Evolutionary conservation across 2,113 vertebrate genomes (phyloP), one percentile per base, ranked within the genome.

Genomic region (Sebastes schlegelii): DNA sequence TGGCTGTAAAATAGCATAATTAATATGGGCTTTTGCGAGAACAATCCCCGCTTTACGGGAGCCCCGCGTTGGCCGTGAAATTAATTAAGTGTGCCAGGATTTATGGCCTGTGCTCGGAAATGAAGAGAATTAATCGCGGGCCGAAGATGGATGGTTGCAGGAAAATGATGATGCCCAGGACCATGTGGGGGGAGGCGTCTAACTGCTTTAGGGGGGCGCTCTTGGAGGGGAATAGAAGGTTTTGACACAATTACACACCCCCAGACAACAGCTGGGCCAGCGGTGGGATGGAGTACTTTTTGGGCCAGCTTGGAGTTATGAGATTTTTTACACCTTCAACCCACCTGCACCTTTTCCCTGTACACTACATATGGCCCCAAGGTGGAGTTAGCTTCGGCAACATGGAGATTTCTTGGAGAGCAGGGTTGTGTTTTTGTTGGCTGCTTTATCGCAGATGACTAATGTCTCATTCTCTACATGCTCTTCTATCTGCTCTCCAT

Each of bases 51-150:
- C 97, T 99, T 98, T 98, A 98, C 96, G 94, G 97, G 96, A 97
- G 93, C 92, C 97, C 97, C 96, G 94, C 93, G 96, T 96, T 97
- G 96, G 96, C 97, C 95, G 95, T 97, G 97, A 99, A 99, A 99
- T 99, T 99, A 99, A 99, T 99, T 99, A 99, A 99, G 97, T 99
- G 98, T 97, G 97, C 97, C 96, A 98, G 97, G 97, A 99, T 99
- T 99, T 99, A 99, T 99, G 97, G 97, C 96, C 96, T 96, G 97
- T 95, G 94, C 97, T 95, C 93, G 94, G 96, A 95, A 98, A 95
- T 95, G 96, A 97, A 97, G 96, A 97, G 97, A 98, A 99, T 98
- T 98, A 99, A 98, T 98, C 96, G 96, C 91, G 94, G 97, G 95
- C 96, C 92, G 96, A 98, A 98, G 98, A 99, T 98, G 97, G 97